Conservation (phyloP, 1,140 invertebrate genomes). For the Mizuhopecten yessoensis region DNA sequence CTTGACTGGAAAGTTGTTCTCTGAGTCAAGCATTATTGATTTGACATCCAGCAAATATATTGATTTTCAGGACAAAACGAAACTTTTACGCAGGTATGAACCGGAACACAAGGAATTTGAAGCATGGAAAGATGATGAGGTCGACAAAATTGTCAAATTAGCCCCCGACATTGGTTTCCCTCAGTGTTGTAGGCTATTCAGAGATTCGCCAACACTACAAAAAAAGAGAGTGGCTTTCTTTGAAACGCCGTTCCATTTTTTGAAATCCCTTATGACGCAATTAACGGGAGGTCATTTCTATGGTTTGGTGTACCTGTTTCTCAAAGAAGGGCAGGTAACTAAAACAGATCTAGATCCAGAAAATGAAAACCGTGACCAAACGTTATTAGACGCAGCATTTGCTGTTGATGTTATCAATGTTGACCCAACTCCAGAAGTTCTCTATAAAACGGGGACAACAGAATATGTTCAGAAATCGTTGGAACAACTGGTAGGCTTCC, state of each 20-base stretch:
- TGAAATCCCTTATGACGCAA: neutral
- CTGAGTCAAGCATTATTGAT: neutral
- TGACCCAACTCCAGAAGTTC: neutral
- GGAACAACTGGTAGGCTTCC: neutral
- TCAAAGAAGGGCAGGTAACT: neutral
- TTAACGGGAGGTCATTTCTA: neutral
- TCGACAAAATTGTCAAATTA: neutral
- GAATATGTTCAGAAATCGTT: neutral
- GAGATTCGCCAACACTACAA: neutral
- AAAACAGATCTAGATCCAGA: neutral
- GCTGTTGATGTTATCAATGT: neutral
- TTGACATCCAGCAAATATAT: neutral
- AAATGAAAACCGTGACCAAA: neutral
- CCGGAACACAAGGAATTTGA: neutral
- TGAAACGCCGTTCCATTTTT: neutral
- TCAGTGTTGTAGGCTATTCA: neutral
- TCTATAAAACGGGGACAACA: neutral
- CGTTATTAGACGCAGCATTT: neutral
- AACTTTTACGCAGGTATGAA: neutral
- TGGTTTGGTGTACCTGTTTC: neutral
- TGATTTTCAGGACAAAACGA: neutral
- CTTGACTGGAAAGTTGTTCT: neutral
- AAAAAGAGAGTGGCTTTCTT: neutral
- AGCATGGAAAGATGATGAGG: neutral
- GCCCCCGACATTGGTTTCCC: neutral